Evolutionary conservation across 2,888 invertebrate genomes (phyloP), one percentile per base, ranked within the genome.

Genomic region (Napeogenes sylphis): DNA sequence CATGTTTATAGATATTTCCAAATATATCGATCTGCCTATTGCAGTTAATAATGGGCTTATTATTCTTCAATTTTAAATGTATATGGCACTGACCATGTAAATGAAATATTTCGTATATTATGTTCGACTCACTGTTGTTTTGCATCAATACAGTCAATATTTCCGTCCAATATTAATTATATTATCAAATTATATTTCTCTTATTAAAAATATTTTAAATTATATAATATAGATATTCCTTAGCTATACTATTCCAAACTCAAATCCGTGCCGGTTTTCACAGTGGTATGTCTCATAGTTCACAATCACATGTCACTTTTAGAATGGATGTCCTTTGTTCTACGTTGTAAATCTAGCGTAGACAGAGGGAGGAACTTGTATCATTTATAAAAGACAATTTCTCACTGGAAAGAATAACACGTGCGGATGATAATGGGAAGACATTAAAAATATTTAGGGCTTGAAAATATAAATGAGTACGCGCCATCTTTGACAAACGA

Each of bases 301-400:
- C 84, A 83, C 83, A 81, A 84, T 85, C 84, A 83, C 83, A 81
- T 84, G 88, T 85, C 88, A 81, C 75, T 74, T 69, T 73, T 73
- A 75, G 77, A 87, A 89, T 85, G 84, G 81, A 88, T 89, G 82
- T 86, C 79, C 84, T 88, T 89, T 89, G 90, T 88, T 85, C 84
- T 75, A 71, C 63, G 78, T 74, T 80, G 83, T 88, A 87, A 90
- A 87, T 87, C 85, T 85, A 78, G 71, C 75, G 76, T 70, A 74
- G 76, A 78, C 76, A 75, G 80, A 81, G 84, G 83, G 83, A 81
- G 80, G 75, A 72, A 70, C 75, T 73, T 69, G 70, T 76, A 77
- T 80, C 82, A 80, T 82, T 85, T 83, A 84, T 84, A 81, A 74
- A 73, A 75, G 80, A 74, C 75, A 80, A 80, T 81, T 78, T 80